Percentiles rank a stretch among this genome's conserved stretches.
Conservation (phyloP, 2,113 vertebrate species). For the Pygoscelis antarcticus region DNA sequence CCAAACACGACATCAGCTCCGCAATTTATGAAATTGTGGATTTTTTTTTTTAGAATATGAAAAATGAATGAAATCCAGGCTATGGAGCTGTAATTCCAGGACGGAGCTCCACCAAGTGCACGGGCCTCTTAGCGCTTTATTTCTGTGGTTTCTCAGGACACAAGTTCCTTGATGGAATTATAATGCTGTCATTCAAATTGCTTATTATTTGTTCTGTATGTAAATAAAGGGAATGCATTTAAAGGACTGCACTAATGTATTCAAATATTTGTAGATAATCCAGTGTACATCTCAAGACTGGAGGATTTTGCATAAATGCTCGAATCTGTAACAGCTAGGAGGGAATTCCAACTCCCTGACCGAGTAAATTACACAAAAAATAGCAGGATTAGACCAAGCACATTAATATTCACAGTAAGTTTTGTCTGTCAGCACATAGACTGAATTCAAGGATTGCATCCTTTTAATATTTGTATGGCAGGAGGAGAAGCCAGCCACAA, state of each 20-base stretch:
- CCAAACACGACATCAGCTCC: background rate
- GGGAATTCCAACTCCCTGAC: conserved; percentile 68
- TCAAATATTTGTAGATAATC: conserved; percentile 70
- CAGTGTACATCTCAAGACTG: conserved; percentile 47
- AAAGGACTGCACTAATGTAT: conserved; percentile 50
- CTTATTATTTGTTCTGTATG: conserved; percentile 47
- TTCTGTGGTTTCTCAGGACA: conserved; percentile 1
- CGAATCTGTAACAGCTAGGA: conserved; percentile 55
- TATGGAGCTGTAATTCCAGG: background rate
- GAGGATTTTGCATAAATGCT: conserved; percentile 59
- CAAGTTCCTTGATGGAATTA: conserved; percentile 20
- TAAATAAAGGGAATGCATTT: conserved; percentile 49
- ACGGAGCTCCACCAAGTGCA: background rate
- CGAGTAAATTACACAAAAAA: conserved; percentile 63
- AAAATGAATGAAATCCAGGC: background rate
- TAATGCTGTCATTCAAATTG: conserved; percentile 27
- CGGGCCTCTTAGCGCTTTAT: background rate
- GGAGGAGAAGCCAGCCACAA: background rate
- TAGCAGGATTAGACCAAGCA: conserved; percentile 21
- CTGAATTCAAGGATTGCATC: background rate
- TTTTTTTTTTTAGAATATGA: background rate
- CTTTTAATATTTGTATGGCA: background rate
- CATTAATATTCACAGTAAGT: conserved; percentile 36
- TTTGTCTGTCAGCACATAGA: background rate
- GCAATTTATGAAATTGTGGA: background rate